Conservation (phyloP, 35 echinoderm and acorn worm species). For the Apostichopus californicus region DNA sequence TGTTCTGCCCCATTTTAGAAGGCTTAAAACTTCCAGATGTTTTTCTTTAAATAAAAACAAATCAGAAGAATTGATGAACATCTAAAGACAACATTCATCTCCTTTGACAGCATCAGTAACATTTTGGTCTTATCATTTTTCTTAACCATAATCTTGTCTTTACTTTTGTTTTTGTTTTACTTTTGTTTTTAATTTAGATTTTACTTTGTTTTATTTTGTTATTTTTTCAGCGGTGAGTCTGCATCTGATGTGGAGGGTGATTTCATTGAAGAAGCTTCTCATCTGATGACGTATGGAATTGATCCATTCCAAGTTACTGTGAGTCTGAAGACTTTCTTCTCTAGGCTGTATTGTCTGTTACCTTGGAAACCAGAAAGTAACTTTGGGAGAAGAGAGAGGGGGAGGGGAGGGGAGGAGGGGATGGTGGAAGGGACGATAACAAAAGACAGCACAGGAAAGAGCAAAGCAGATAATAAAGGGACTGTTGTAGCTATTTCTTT, state of each 20-base stretch:
- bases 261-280: conserved; percentile 55
- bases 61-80: no score
- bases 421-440: neutral
- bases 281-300: conserved; percentile 57
- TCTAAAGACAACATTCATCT: neutral
- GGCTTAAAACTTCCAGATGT: no score
- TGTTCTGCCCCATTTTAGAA: no score
- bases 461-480: no score
- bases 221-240: conserved; percentile 23
- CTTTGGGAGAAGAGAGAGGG: neutral
- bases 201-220: neutral
- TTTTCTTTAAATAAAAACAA: no score
- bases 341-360: neutral
- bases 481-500: no score
- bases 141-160: neutral
- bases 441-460: no score
- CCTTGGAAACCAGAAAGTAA: neutral
- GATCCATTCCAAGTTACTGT: conserved; percentile 53
- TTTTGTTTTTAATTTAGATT: neutral
- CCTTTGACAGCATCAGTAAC: neutral
- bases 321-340: neutral
- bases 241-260: conserved; percentile 48
- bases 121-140: neutral
- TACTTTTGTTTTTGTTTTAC: neutral
- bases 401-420: neutral